Base-by-base conservation (phyloP, 1,140 invertebrate species). In the Chionoecetes opilio region DNA sequence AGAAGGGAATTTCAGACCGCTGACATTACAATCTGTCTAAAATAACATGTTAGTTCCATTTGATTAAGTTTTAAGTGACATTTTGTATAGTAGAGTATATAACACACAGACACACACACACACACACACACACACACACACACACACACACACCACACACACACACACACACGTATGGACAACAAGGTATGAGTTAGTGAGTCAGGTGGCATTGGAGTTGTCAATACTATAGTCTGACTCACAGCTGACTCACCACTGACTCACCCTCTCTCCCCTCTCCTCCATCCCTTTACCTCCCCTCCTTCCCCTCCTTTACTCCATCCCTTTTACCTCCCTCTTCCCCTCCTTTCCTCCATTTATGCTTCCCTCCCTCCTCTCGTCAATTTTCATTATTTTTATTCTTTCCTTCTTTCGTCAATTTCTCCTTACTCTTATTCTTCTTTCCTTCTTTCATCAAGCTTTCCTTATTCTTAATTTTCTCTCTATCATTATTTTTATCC, bases 101-200 rank as follows among this genome's bases (percentile, higher is more conserved):
- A n/a, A 75, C 53, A 75, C 53, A 75, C 53, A 75, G 8, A 75
- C 53, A 75, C 63, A n/a, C 5, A 75, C 63, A 75, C 63, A 75
- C 63, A 75, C 63, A 75, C 63, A 75, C 63, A 75, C 63, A 75
- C 63, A 75, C 63, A 75, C 63, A n/a, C 8, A 75, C 63, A 75
- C 63, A 75, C 26, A 2, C 26, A 75, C 1, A 75, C 21, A 75
- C 11, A 75, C 63, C 26, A 2, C 26, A 75, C 1, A 75, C 21
- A 75, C 11, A 75, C 63, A 75, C 6, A 75, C 63, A 75, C 1
- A 75, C n/a, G 26, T 75, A 75, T 75, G 63, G 63, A 26, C 6
- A 46, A 46, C 14, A 46, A n/a, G 63, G 63, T 75, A 26, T n/a
- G 63, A 75, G 63, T 17, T 17, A 75, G 63, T 5, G 63, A n/a